Evolutionary conservation across 2,888 invertebrate genomes (phyloP).

Genomic region (Drosophila prolongata): DNA sequence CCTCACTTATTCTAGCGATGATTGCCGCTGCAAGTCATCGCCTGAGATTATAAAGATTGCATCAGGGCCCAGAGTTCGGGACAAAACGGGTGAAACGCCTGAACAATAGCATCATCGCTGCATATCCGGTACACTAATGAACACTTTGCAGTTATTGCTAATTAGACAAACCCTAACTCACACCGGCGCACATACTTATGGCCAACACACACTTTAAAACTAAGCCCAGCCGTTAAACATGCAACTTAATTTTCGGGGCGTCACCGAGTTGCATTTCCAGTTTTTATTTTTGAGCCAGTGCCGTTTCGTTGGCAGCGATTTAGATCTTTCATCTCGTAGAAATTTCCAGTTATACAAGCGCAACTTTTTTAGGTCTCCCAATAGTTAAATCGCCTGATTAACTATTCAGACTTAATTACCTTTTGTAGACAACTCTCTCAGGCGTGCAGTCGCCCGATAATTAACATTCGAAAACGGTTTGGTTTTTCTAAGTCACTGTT

Average conservation of each 20-base stretch:
- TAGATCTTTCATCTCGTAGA: constrained; percentile 75
- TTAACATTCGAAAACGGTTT: constrained; percentile 51
- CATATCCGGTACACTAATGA: constrained; percentile 76
- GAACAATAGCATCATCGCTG: constrained; percentile 76
- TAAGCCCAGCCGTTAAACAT: constrained; percentile 35
- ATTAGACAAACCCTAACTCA: constrained; percentile 58
- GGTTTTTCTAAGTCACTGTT: constrained; percentile 37
- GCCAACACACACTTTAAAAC: neutral
- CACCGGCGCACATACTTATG: neutral
- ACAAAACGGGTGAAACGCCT: constrained; percentile 16
- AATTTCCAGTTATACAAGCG: constrained; percentile 76
- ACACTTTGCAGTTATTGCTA: constrained; percentile 65
- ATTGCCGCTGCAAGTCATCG: constrained; percentile 35
- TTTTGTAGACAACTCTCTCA: constrained; percentile 51
- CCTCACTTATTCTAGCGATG: constrained; percentile 12
- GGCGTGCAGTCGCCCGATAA: constrained; percentile 34
- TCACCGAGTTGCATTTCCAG: constrained; percentile 69
- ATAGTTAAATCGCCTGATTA: constrained; percentile 75
- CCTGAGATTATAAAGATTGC: constrained; percentile 36
- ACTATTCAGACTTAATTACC: constrained; percentile 74
- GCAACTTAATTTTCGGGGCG: constrained; percentile 49
- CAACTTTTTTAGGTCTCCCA: constrained; percentile 45
- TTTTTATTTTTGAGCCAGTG: constrained; percentile 48
- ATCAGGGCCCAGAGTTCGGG: constrained; percentile 22
- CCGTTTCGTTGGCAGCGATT: constrained; percentile 37